Evolutionary conservation across 2,888 invertebrate genomes (phyloP).

Genomic region (Ophioninae sp.): DNA sequence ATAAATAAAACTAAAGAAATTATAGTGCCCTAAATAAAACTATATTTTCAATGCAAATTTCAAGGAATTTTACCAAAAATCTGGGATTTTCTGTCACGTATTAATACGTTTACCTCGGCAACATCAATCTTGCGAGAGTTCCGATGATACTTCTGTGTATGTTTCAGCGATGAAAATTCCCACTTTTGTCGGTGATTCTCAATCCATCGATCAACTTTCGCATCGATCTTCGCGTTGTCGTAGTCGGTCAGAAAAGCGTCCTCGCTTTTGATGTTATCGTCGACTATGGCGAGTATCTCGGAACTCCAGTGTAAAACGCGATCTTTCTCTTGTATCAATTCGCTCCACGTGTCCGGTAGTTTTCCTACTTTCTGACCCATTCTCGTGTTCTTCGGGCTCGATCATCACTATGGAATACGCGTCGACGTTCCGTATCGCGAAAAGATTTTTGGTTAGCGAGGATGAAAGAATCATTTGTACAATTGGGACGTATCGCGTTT

Average conservation of each 20-base stretch:
- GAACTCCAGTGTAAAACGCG: slow-evolving; percentile 71
- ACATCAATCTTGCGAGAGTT: slow-evolving; percentile 49
- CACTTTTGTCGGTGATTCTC: slow-evolving; percentile 49
- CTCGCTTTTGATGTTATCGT: slow-evolving; percentile 70
- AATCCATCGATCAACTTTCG: slow-evolving; percentile 71
- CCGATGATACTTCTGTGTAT: slow-evolving; percentile 38
- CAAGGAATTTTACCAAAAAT: not conserved
- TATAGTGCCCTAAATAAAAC: too few relatives aligned
- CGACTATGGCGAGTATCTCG: slow-evolving; percentile 69
- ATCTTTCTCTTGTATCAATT: slow-evolving; percentile 68
- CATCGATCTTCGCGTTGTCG: slow-evolving; percentile 64
- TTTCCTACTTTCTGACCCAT: slow-evolving; percentile 72
- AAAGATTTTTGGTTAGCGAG: slow-evolving; percentile 17
- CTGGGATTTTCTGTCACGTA: not conserved
- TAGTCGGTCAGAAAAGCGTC: slow-evolving; percentile 70
- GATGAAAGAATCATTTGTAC: not conserved
- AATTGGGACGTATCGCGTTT: slow-evolving; percentile 9
- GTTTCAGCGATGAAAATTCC: slow-evolving; percentile 52
- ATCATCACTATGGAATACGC: slow-evolving; percentile 2
- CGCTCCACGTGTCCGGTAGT: slow-evolving; percentile 69
- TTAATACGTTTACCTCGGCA: slow-evolving; percentile 59
- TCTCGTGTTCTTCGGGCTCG: slow-evolving; percentile 1
- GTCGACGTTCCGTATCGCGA: not conserved
- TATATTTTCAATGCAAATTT: too few relatives aligned
- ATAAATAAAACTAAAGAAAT: too few relatives aligned